Conservation (phyloP, 2,113 vertebrate genomes). For the Neotoma lepida region DNA sequence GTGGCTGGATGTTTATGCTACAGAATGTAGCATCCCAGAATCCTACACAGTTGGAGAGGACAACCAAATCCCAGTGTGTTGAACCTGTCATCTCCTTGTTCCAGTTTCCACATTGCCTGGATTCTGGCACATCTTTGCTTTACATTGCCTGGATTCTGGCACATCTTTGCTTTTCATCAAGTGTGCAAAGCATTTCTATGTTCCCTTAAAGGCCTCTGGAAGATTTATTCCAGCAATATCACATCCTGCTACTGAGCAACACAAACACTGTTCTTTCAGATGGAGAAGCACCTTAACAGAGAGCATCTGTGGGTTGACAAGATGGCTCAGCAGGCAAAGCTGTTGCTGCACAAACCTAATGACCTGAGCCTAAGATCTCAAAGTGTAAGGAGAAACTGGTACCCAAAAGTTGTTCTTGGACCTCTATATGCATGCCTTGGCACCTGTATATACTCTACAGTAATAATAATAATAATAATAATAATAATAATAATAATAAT, state of each 20-base stretch:
- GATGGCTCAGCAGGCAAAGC: background rate
- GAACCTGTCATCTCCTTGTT: too few relatives aligned
- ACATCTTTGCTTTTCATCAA: background rate
- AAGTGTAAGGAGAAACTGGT: background rate
- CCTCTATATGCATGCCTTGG: background rate
- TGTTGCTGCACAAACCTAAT: background rate
- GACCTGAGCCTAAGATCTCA: too few relatives aligned
- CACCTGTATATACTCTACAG: background rate
- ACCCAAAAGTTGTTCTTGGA: background rate
- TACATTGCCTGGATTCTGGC: too few relatives aligned
- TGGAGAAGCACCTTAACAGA: background rate
- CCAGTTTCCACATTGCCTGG: background rate
- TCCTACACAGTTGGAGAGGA: background rate
- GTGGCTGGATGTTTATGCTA: rapidly evolving
- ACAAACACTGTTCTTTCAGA: background rate
- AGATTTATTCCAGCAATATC: background rate
- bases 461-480: background rate
- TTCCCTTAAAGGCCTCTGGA: background rate
- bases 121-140: too few relatives aligned
- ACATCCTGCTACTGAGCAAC: background rate
- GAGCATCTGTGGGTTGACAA: background rate
- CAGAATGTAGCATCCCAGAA: rapidly evolving
- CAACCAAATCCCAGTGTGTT: too few relatives aligned
- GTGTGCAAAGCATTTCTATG: rapidly evolving
- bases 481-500: background rate